Evolutionary conservation across 1,140 invertebrate genomes (phyloP), one percentile per base, ranked within the genome.

Genomic region (Anastatus disparis): DNA sequence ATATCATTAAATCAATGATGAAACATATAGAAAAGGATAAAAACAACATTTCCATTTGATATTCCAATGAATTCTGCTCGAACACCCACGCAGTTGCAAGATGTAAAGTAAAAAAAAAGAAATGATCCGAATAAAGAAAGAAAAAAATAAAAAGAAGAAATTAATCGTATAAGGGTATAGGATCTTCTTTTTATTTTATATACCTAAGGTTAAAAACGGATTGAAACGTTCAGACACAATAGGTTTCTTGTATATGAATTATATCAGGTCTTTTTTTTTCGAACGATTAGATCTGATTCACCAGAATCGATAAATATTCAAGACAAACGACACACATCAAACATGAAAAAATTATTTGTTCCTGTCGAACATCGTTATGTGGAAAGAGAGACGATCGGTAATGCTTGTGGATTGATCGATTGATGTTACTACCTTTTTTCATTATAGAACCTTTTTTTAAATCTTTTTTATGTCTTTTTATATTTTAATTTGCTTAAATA

Each of bases 41-140:
- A 63, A 46, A 63, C 58, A 59, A 63, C n/a, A n/a, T n/a, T n/a
- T 69, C 15, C 35, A 24, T 53, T n/a, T n/a, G 56, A 62, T 52
- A 69, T 69, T 69, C 67, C 31, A 53, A 55, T 62, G 67, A 53
- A 68, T 68, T 59, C 55, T 15, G 65, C 52, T 44, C 46, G 50
- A 63, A 63, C 68, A 56, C 68, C 68, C 59, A 64, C 68, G 59
- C 68, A 31, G 12, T 40, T 26, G n/a, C n/a, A n/a, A n/a, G n/a
- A n/a, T n/a, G n/a, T n/a, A n/a, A n/a, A n/a, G n/a, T n/a, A n/a
- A n/a, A n/a, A n/a, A n/a, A n/a, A n/a, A n/a, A n/a, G n/a, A n/a
- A n/a, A n/a, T n/a, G n/a, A n/a, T n/a, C n/a, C n/a, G n/a, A n/a
- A n/a, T n/a, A n/a, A n/a, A n/a, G n/a, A n/a, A n/a, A n/a, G n/a